A percentile compares a stretch with the other conserved stretches of the same genome.
phyloP scores from a whole-genome alignment of 2,797 vertebrate species.

The Eurystomus glaucurus region DNA sequence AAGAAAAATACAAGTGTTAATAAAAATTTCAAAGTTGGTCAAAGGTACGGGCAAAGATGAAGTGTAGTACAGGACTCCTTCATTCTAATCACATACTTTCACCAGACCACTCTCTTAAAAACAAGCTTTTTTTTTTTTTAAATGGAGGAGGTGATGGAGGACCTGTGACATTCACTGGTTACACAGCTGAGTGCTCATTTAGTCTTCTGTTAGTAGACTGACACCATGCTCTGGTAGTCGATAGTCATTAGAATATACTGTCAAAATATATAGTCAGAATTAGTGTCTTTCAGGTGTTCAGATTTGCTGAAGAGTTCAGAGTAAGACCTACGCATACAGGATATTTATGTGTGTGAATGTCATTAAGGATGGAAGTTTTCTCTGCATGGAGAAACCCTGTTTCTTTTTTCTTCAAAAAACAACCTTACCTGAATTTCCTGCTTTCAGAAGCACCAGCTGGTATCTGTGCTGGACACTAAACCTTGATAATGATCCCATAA shows the following conservation, averaged over 20 bases:
- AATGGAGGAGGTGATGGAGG: neutral
- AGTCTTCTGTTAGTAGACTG: neutral
- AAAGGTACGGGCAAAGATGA: neutral
- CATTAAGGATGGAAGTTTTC: neutral
- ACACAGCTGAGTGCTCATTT: neutral
- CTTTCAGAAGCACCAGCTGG: neutral
- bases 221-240: neutral
- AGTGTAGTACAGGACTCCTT: neutral
- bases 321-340: fast-evolving
- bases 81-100: neutral
- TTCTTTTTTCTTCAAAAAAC: neutral
- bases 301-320: neutral
- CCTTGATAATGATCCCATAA: neutral
- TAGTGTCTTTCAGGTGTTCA: neutral
- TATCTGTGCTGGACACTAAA: neutral
- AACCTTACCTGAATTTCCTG: neutral
- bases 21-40: neutral
- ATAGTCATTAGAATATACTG: neutral
- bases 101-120: neutral
- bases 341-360: neutral
- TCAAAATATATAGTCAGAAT: neutral
- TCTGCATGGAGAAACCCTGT: neutral
- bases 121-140: neutral
- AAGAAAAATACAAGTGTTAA: neutral
- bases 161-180: neutral